These are phyloP conservation scores for Austrolebias charrua DNA, from an alignment of 2,797 vertebrate species.

Conservation along the genomic window DNA sequence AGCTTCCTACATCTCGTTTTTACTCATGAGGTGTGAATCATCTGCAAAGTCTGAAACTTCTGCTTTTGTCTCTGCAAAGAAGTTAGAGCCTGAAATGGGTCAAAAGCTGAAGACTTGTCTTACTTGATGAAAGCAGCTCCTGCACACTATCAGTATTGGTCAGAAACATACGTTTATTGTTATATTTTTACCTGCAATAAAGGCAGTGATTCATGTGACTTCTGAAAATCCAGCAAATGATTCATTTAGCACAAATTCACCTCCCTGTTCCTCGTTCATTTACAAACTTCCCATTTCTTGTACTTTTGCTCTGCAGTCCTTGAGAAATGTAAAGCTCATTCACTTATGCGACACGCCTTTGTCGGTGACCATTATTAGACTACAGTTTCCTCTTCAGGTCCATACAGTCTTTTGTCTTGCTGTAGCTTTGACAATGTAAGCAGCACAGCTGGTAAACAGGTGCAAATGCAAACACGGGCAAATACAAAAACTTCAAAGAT, in stretches of 20 bases:
- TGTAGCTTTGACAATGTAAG: constrained; percentile 29
- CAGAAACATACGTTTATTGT: not conserved
- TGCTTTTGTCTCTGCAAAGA: not conserved
- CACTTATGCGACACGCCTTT: constrained; percentile 16
- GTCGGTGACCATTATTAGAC: not conserved
- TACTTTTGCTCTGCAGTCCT: too few relatives aligned
- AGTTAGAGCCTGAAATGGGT: not conserved
- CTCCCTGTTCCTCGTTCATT: constrained; percentile 6
- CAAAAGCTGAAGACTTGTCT: not conserved
- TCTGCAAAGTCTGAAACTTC: not conserved
- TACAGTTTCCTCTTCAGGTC: not conserved
- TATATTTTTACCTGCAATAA: not conserved
- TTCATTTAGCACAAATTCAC: not conserved
- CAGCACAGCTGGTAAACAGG: constrained; percentile 17
- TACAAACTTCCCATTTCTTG: too few relatives aligned
- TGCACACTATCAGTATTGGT: not conserved
- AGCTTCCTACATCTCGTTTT: too few relatives aligned
- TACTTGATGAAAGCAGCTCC: not conserved
- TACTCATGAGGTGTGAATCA: not conserved
- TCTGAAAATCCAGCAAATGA: not conserved
- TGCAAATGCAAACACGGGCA: constrained; percentile 23
- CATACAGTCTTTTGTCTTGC: constrained; percentile 17
- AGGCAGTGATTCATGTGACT: constrained; percentile 5
- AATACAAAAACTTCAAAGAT: constrained; percentile 37
- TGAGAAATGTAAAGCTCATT: not conserved